These are phyloP conservation scores for Amblyopsis rosae DNA, from an alignment of 2,113 vertebrate species.

Conservation along the genomic window DNA sequence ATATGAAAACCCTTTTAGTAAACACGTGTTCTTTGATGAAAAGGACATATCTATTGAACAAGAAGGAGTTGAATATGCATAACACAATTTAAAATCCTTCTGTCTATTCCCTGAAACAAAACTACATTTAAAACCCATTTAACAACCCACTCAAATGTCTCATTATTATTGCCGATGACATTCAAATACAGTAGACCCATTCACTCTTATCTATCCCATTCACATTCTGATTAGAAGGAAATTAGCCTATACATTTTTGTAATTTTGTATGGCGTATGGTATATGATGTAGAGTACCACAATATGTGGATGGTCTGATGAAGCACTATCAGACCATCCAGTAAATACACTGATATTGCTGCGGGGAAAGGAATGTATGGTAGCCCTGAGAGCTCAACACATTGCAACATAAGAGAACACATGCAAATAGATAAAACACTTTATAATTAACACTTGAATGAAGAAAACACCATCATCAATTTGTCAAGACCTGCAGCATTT, in stretches of 20 bases:
- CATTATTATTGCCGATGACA: slow-evolving; percentile 23
- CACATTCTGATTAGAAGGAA: slow-evolving; percentile 12
- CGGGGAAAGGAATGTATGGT: not conserved
- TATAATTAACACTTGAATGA: too few species aligned
- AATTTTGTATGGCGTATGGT: slow-evolving; percentile 21
- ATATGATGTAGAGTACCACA: not conserved
- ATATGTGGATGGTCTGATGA: slow-evolving; percentile 5
- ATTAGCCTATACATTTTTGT: not conserved
- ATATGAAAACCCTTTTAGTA: too few species aligned
- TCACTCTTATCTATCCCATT: not conserved
- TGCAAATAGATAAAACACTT: too few species aligned
- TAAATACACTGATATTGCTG: slow-evolving; percentile 38
- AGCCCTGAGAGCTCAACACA: too few species aligned
- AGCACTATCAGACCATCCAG: slow-evolving; percentile 12
- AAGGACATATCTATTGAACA: too few species aligned
- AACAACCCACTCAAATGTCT: slow-evolving; percentile 3
- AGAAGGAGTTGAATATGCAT: too few species aligned
- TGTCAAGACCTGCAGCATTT: too few species aligned
- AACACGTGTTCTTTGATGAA: too few species aligned
- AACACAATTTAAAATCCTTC: not conserved
- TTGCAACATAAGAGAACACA: too few species aligned
- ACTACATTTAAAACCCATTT: slow-evolving; percentile 1
- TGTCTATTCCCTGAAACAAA: slow-evolving; percentile 29
- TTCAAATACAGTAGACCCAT: not conserved
- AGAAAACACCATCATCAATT: too few species aligned